phyloP scores from a whole-genome alignment of 53 echinoderm and acorn worm genomes.

The Pentamera pediparva region DNA sequence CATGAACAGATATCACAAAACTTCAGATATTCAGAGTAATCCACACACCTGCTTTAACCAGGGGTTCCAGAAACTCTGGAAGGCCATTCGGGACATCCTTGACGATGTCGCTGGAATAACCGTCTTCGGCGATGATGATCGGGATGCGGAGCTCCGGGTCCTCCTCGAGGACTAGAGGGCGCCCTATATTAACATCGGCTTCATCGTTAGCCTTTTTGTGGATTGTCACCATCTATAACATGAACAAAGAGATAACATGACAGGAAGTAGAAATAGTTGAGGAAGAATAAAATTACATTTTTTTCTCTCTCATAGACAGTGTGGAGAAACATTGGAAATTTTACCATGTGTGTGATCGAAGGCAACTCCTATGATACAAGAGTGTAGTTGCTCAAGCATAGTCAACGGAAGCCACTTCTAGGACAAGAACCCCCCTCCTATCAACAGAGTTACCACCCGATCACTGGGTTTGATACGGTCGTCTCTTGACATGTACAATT shows the following conservation, averaged over 20 bases:
- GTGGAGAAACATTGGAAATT: no score
- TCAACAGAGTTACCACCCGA: no score
- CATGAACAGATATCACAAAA: no score
- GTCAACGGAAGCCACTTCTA: not conserved
- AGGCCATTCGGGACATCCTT: constrained; percentile 86
- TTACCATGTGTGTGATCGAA: no score
- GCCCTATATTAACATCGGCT: constrained; percentile 46
- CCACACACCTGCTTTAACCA: constrained; percentile 77
- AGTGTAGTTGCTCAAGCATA: not conserved
- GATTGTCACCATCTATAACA: constrained; percentile 50
- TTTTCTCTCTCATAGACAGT: no score
- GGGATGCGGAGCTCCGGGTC: constrained; percentile 81
- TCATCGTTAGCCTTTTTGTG: constrained; percentile 57
- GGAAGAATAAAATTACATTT: no score
- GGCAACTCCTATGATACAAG: no score
- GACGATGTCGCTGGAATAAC: constrained; percentile 93
- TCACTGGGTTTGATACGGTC: no score
- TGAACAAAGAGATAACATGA: not conserved
- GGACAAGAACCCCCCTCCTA: no score
- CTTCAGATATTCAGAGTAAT: no score
- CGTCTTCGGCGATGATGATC: constrained; percentile 86
- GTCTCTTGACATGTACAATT: no score
- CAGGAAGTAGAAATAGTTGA: no score
- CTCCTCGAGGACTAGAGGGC: constrained; percentile 72
- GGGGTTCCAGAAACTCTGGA: constrained; percentile 80